phyloP scores from a whole-genome alignment of 2,888 invertebrate species.

The Tholera decimalis region DNA sequence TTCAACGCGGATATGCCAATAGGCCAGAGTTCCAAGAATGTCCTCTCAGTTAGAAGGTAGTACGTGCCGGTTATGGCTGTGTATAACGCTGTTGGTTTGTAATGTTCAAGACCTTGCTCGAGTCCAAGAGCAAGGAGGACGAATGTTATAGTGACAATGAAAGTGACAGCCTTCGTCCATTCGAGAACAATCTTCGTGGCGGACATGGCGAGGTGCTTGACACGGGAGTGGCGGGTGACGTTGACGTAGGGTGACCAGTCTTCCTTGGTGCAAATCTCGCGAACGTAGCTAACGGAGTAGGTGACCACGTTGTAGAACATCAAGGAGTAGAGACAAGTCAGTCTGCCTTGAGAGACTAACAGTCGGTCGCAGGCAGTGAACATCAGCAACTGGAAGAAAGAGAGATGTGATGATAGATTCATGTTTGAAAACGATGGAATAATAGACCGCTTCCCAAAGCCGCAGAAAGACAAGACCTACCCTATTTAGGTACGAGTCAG shows the following conservation, averaged over 20 bases:
- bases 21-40: conserved; percentile 93
- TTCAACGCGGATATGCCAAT: conserved; percentile 91
- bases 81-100: conserved; percentile 93
- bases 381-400: conserved; percentile 92
- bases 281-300: conserved; percentile 94
- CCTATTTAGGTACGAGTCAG: too few relatives aligned
- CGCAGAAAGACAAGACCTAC: too few relatives aligned
- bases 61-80: conserved; percentile 93
- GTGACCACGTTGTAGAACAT: conserved; percentile 96
- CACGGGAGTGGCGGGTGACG: conserved; percentile 93
- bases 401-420: background rate
- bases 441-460: too few relatives aligned
- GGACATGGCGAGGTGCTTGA: conserved; percentile 95
- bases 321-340: conserved; percentile 94
- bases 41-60: conserved; percentile 94
- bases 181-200: conserved; percentile 95
- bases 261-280: conserved; percentile 94
- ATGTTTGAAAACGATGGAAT: background rate
- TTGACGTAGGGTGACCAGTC: conserved; percentile 95
- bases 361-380: conserved; percentile 94
- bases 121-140: conserved; percentile 94
- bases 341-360: conserved; percentile 90
- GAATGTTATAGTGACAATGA: conserved; percentile 95
- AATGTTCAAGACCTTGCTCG: conserved; percentile 94
- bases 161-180: conserved; percentile 96